Evolutionary conservation across 2,888 invertebrate genomes (phyloP), one percentile per base, ranked within the genome.

Genomic region (Pyrrhia umbra): DNA sequence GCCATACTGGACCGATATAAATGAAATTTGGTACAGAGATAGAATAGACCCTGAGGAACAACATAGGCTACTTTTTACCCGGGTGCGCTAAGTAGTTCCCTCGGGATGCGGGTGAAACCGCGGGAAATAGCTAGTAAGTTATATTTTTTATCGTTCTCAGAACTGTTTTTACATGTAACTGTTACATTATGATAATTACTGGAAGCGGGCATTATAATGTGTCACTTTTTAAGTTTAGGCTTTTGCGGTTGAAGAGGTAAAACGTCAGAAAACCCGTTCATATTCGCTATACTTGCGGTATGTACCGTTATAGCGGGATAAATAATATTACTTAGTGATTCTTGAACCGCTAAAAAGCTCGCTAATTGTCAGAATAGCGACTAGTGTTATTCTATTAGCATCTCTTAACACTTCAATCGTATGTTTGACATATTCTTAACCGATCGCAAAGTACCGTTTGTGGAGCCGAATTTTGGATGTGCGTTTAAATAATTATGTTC

Each of bases 141-240:
- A n/a, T n/a, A n/a, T n/a, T n/a, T 68, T 52, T 54, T 64, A 79
- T 64, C 37, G 25, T 79, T 75, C 67, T 61, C 46, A 16, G 76
- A 76, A 76, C 45, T 30, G 58, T 43, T 52, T 39, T 51, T 47
- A 23, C 16, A 40, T 20, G 8, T 68, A 45, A 68, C 49, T 61
- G 56, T 63, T 49, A 25, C 73, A 27, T 39, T 50, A 51, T 60
- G 45, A 67, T 68, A 57, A n/a, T n/a, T n/a, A 47, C 59, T 71
- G 20, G 37, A 54, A 21, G 18, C 6, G 27, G 18, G 1, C 9
- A 6, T 8, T 34, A 16, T 21, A 27, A n/a, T 34, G 51, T 51
- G 75, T 62, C 75, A 75, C 30, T 9, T 0, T 66, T 43, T 39
- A 8, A 6, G 21, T 30, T 42, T 13, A 46, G 37, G 23, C 9